These are phyloP conservation scores for Ophraella communa DNA, from an alignment of 2,888 invertebrate genomes.

Conservation along the genomic window DNA sequence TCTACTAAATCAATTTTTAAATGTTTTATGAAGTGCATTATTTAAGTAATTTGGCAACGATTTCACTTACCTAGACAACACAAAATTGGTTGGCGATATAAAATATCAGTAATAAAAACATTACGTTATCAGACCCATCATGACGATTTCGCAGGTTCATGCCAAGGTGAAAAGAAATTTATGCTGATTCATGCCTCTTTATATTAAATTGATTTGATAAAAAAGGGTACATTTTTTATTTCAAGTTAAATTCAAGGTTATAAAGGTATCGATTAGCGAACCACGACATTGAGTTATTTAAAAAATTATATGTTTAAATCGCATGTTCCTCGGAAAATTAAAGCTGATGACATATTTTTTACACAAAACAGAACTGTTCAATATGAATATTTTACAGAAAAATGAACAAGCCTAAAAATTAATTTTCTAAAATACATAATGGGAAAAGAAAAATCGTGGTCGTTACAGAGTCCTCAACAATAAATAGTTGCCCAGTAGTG, in stretches of 20 bases:
- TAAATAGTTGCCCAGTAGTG: no score
- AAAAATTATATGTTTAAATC: no score
- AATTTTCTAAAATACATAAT: no score
- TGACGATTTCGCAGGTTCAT: neutral
- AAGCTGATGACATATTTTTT: no score
- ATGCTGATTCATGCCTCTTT: neutral
- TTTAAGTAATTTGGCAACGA: neutral
- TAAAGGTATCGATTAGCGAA: neutral
- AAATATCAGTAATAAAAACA: neutral
- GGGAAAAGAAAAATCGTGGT: no score
- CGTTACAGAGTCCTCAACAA: no score
- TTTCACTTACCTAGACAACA: slow-evolving; percentile 6
- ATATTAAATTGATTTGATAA: slow-evolving; percentile 1
- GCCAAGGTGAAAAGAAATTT: neutral
- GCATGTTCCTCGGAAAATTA: no score
- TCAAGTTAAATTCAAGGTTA: neutral
- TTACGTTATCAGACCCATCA: neutral
- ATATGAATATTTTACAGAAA: no score
- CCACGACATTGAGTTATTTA: neutral
- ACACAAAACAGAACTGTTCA: no score
- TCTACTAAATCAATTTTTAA: no score
- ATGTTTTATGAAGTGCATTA: no score
- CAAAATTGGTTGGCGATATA: neutral
- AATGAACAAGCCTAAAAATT: no score
- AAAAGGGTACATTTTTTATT: neutral